Evolutionary conservation across 2,113 vertebrate genomes (phyloP), one percentile per base, ranked within the genome.

Genomic region (Emydura subglobosa): DNA sequence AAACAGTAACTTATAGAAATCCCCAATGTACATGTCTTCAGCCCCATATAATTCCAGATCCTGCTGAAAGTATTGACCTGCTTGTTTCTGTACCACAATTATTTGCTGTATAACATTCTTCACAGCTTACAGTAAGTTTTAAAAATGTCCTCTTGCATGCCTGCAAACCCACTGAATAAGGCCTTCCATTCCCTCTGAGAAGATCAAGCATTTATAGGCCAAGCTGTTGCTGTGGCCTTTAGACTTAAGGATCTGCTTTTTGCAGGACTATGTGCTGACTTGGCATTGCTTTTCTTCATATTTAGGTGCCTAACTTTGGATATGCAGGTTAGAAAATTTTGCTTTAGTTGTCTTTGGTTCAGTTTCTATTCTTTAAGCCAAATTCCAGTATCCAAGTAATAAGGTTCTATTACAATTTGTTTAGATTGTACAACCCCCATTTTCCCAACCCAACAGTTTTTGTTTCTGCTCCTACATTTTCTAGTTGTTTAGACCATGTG

Each of bases 321-420:
- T 19, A 13, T 27, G 61, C 61, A n/a, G 34, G 34, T 42, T 42
- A 76, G 39, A 76, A 44, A 13, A 76, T 76, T 76, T 44, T 76
- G 72, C 39, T 7, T 97, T 90, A 96, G 91, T 90, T 95, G 47
- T 91, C 96, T 97, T 90, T 83, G 54, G 90, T 85, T 95, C 83
- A 85, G 74, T 91, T 74, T 42, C 84, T 87, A n/a, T 10, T 83
- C 24, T 93, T 88, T 68, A 91, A 92, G 86, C 51, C 95, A 95
- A 94, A 95, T 96, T 96, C 91, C 88, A 78, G 86, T 89, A 78
- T 86, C 39, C 44, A 80, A 65, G 44, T 82, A 65, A 72, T 76
- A 76, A 76, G 19, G 21, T 94, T 95, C 92, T 87, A 84, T 78
- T 79, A 31, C n/a, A 89, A 86, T 93, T 88, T 86, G 50, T 92